A percentile compares a stretch with the other conserved stretches of the same genome.
These are phyloP conservation scores for Myotis yumanensis DNA, from an alignment of 2,113 vertebrate genomes.

Conservation along the genomic window DNA sequence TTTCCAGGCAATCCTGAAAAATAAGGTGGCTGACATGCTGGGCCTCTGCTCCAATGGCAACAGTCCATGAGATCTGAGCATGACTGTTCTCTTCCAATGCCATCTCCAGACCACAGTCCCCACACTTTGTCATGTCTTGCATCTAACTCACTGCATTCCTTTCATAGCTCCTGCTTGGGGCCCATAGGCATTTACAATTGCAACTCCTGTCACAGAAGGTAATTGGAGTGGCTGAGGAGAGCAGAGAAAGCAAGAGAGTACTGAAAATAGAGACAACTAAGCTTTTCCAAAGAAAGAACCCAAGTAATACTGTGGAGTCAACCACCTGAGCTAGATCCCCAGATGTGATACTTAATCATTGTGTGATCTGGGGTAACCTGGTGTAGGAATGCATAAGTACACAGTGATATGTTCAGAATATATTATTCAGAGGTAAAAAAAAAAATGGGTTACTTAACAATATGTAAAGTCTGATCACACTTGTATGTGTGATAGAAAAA, in stretches of 20 bases:
- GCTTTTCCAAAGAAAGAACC: background rate
- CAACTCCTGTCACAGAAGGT: background rate
- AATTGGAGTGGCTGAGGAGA: background rate
- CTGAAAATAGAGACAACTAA: slow-evolving; percentile 14
- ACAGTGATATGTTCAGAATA: background rate
- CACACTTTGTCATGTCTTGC: background rate
- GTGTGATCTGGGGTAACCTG: background rate
- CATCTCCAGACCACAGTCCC: background rate
- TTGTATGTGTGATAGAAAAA: background rate
- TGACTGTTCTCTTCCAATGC: background rate
- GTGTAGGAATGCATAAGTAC: background rate
- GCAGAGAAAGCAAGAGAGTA: background rate
- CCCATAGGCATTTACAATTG: background rate
- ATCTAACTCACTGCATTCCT: background rate
- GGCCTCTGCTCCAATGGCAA: background rate
- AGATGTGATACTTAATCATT: background rate
- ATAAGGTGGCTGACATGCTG: background rate
- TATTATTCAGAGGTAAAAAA: background rate
- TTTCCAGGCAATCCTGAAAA: slow-evolving; percentile 54
- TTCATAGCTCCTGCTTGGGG: background rate
- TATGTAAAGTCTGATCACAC: background rate
- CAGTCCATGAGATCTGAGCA: background rate
- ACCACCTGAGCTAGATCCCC: background rate
- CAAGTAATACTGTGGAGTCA: background rate
- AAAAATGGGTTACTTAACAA: background rate